A percentile compares a stretch with the other conserved stretches of the same genome.
These are phyloP conservation scores for Cryptoblepharus egeriae DNA, from an alignment of 2,797 vertebrate genomes.

Conservation along the genomic window DNA sequence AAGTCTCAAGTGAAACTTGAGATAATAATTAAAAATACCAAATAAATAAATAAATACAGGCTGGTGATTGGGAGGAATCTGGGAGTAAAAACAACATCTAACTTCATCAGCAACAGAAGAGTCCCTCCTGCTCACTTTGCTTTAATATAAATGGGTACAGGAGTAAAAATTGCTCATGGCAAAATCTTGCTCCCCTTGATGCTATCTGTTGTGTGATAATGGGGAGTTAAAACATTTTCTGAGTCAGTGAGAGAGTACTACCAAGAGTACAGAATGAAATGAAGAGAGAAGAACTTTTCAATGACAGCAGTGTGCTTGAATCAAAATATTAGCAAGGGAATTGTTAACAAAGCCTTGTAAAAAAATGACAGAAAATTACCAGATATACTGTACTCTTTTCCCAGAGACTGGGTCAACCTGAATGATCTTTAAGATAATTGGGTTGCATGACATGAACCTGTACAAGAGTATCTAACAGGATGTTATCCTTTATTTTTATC, in stretches of 20 bases:
- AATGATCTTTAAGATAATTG: not conserved
- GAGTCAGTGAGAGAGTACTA: not conserved
- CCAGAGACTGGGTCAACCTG: not conserved
- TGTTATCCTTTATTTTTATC: not conserved
- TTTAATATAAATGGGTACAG: not conserved
- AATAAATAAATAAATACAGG: not conserved
- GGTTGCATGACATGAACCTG: not conserved
- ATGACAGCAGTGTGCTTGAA: not conserved
- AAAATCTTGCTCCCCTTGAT: not conserved
- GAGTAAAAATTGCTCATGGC: not conserved
- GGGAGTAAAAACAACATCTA: not conserved
- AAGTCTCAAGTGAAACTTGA: not conserved
- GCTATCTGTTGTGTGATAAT: not conserved
- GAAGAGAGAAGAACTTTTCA: not conserved
- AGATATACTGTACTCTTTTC: fast-evolving
- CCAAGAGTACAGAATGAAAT: not conserved
- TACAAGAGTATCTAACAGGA: not conserved
- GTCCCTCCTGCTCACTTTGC: not conserved
- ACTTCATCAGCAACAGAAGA: not conserved
- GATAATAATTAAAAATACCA: not conserved
- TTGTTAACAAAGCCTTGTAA: not conserved
- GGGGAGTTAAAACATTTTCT: not conserved
- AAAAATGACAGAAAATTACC: not conserved
- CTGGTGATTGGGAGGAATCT: not conserved
- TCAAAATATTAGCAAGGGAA: not conserved